Base-by-base conservation (phyloP, 1,140 invertebrate species). In the Dufourea novaeangliae region DNA sequence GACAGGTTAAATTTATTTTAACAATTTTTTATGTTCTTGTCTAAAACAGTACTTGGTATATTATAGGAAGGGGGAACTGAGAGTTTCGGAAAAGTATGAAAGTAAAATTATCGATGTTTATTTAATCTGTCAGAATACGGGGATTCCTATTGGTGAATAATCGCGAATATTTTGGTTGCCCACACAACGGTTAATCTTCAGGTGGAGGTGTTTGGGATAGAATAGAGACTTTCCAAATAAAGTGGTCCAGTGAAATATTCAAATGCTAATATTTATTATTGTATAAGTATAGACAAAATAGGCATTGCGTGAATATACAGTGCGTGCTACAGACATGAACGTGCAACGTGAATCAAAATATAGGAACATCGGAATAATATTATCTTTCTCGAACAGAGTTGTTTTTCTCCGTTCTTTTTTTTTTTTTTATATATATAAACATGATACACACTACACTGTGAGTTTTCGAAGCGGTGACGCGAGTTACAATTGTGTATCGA, bases 261-360 rank as follows among this genome's bases (percentile, higher is more conserved):
- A 34, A 73, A 73, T 62, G 69, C 61, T 46, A 82, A 69, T 46
- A 56, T 83, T 83, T 83, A 83, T 83, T 83, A 11, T 22, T 17
- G 37, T 64, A 68, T 20, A 81, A 82, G 63, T 68, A 34, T 82
- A 83, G 56, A 82, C 20, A 79, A 82, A 83, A 67, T 82, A 79
- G 59, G 64, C 61, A 46, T 81, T 72, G 32, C 14, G 41, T 54
- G 64, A 78, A 27, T 66, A 82, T 29, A 79, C 32, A 79, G 29
- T 73, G 63, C 57, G 52, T 74, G 63, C 34, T 74, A 79, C 46
- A 74, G 25, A 41, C 25, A 12, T 34, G 20, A 46, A 54, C 56
- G 25, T 69, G 25, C 41, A 44, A 32, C 68, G 37, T 17, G 37
- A 80, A 52, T 78, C 34, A n/a, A n/a, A 70, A 52, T 54, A 29